phyloP scores from a whole-genome alignment of 2,888 invertebrate species.

The Heterodera filipjevi region DNA sequence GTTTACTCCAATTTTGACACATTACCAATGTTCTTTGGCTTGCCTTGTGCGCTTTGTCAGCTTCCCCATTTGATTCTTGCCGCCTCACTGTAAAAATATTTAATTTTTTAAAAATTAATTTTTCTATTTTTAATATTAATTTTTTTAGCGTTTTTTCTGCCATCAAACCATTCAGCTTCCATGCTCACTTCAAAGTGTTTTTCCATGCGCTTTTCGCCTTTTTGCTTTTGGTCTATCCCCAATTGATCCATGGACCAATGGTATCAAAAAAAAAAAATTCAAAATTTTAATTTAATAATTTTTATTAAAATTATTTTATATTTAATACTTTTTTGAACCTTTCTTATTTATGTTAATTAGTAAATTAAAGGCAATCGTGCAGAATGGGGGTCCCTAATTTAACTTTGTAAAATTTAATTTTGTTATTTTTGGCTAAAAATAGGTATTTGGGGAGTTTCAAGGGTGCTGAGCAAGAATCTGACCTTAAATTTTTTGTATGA shows the following conservation, averaged over 20 bases:
- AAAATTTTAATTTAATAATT: too few relatives aligned
- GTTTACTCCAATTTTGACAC: too few relatives aligned
- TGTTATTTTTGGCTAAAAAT: too few relatives aligned
- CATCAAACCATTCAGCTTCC: slow-evolving; percentile 15
- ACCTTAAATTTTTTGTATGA: too few relatives aligned
- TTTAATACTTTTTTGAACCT: slow-evolving; percentile 2
- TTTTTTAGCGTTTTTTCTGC: slow-evolving; percentile 6
- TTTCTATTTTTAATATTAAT: neutral
- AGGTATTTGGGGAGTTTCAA: too few relatives aligned
- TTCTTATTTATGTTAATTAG: slow-evolving; percentile 10
- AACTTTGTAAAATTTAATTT: too few relatives aligned
- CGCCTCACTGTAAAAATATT: slow-evolving; percentile 8
- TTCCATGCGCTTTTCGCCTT: slow-evolving; percentile 32
- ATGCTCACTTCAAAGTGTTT: slow-evolving; percentile 2
- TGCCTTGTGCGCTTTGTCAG: slow-evolving; percentile 9
- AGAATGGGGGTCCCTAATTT: too few relatives aligned
- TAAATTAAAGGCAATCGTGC: too few relatives aligned
- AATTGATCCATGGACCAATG: slow-evolving; percentile 34
- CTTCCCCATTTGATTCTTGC: slow-evolving; percentile 15
- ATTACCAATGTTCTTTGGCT: neutral
- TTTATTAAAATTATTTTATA: too few relatives aligned
- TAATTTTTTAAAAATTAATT: neutral
- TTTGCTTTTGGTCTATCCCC: slow-evolving; percentile 27
- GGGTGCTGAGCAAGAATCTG: too few relatives aligned
- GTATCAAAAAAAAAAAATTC: slow-evolving; percentile 19